These are phyloP conservation scores for Ceratina calcarata DNA, from an alignment of 1,140 invertebrate species.

Conservation along the genomic window DNA sequence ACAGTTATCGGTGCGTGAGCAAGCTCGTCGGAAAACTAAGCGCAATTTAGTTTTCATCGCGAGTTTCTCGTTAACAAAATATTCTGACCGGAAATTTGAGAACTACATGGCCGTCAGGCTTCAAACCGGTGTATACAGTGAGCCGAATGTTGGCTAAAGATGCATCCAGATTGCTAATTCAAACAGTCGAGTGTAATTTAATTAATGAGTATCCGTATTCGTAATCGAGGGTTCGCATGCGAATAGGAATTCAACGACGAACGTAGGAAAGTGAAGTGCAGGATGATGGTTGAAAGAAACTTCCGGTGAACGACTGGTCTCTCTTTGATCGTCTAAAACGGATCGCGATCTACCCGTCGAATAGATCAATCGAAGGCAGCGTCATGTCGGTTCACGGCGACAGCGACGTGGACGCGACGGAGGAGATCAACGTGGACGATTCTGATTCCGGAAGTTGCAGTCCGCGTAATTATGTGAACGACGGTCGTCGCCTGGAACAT, in stretches of 20 bases:
- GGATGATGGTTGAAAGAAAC: neutral
- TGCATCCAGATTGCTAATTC: neutral
- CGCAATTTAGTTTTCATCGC: neutral
- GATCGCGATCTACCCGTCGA: neutral
- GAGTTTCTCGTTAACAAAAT: neutral
- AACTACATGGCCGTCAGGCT: conserved; percentile 28
- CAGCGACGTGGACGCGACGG: conserved; percentile 75
- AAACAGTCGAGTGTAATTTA: neutral
- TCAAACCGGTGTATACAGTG: neutral
- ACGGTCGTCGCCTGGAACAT: conserved; percentile 50
- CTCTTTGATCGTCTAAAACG: neutral
- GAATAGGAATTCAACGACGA: too few species aligned
- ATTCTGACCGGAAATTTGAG: neutral
- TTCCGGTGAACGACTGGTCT: neutral
- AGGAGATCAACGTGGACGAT: conserved; percentile 79
- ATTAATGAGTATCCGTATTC: neutral
- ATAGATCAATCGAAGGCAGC: neutral
- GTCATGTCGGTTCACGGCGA: conserved; percentile 75
- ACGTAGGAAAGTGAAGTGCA: neutral
- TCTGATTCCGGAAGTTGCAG: conserved; percentile 76
- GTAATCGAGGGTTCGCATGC: too few species aligned
- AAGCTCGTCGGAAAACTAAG: neutral
- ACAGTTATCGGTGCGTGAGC: too few species aligned
- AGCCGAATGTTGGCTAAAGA: neutral
- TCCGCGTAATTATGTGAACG: conserved; percentile 65